These are phyloP conservation scores for Amphimallon solstitiale DNA, from an alignment of 2,888 invertebrate species.

Conservation along the genomic window DNA sequence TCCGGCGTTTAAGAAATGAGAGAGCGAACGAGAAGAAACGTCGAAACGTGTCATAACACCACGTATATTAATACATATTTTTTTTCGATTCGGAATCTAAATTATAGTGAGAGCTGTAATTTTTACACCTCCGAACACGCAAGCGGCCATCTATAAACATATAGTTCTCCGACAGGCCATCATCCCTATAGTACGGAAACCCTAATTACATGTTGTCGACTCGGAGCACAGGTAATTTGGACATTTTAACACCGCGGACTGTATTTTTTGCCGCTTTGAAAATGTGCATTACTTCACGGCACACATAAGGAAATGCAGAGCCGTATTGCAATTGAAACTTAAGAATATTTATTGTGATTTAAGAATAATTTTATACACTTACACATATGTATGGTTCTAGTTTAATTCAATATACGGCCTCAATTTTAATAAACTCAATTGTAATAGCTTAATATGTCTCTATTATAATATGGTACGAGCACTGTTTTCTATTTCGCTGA, in stretches of 20 bases:
- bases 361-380: too few relatives aligned
- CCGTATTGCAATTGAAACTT: background rate
- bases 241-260: slow-evolving; percentile 58
- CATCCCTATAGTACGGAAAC: slow-evolving; percentile 54
- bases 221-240: slow-evolving; percentile 61
- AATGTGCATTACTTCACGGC: slow-evolving; percentile 9
- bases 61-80: slow-evolving; percentile 35
- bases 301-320: background rate
- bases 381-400: too few relatives aligned
- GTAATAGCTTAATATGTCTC: too few relatives aligned
- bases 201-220: slow-evolving; percentile 62
- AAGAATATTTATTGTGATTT: background rate
- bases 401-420: too few relatives aligned
- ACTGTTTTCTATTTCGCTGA: too few relatives aligned
- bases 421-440: too few relatives aligned
- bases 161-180: slow-evolving; percentile 45
- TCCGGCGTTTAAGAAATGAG: background rate
- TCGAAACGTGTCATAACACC: slow-evolving; percentile 27
- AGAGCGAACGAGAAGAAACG: background rate
- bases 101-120: slow-evolving; percentile 47
- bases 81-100: slow-evolving; percentile 21
- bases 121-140: slow-evolving; percentile 60
- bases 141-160: slow-evolving; percentile 48
- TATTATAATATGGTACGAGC: too few relatives aligned
- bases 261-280: slow-evolving; percentile 47